Evolutionary conservation across 2,888 invertebrate species (phyloP).

Genomic region (Balanococcus diminutus): DNA sequence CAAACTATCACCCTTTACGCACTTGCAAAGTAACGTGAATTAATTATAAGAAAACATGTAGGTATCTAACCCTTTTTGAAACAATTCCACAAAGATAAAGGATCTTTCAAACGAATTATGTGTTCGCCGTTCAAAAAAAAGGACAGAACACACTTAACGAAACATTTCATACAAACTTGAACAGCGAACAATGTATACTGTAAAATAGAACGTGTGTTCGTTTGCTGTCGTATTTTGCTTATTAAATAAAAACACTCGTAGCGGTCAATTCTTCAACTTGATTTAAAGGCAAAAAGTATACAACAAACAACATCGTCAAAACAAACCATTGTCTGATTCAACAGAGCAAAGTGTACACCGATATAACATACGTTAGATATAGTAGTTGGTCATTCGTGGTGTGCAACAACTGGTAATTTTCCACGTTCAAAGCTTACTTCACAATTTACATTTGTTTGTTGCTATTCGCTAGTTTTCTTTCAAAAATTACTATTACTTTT

Average conservation of each 20-base stretch:
- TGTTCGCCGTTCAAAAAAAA: not conserved
- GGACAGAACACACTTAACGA: not conserved
- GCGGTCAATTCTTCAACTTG: constrained; percentile 9
- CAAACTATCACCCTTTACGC: too few relatives aligned
- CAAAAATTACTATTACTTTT: not conserved
- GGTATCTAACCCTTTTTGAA: not conserved
- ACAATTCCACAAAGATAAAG: not conserved
- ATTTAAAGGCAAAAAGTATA: not conserved
- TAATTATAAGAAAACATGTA: not conserved
- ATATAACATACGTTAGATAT: not conserved
- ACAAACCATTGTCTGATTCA: constrained; percentile 6
- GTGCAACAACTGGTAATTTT: constrained; percentile 18
- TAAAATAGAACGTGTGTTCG: not conserved
- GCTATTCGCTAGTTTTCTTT: not conserved
- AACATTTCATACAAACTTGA: constrained; percentile 15
- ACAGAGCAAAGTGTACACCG: not conserved
- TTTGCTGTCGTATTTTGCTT: not conserved
- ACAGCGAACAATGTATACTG: not conserved
- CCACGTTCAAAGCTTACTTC: not conserved
- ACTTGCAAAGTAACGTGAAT: too few relatives aligned
- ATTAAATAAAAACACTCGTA: constrained; percentile 20
- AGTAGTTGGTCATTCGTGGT: not conserved
- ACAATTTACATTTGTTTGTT: not conserved
- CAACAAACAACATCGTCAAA: not conserved
- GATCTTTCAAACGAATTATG: not conserved